Conservation (phyloP, 2,797 vertebrate species). For the Coranthus polyacanthus region DNA sequence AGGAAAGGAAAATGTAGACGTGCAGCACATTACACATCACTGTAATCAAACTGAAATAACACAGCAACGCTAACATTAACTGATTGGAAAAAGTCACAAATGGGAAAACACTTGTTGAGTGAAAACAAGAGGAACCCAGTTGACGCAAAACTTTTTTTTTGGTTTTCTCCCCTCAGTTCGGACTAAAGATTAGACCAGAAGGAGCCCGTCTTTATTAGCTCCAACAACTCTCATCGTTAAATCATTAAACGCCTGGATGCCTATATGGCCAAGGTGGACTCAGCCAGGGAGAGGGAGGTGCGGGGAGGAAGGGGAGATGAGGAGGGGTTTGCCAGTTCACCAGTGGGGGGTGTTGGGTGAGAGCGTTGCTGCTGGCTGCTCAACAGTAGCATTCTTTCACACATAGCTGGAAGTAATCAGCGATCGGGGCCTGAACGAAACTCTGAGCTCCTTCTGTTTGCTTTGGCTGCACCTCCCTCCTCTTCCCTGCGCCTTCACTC, state of each 20-base stretch:
- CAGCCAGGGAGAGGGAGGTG: not conserved
- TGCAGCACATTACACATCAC: not conserved
- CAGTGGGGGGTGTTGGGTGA: constrained; percentile 23
- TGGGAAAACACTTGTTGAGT: not conserved
- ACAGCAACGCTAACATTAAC: not conserved
- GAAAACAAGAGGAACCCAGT: not conserved
- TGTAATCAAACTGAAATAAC: not conserved
- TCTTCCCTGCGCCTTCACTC: constrained; percentile 25
- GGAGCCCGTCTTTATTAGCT: constrained; percentile 52
- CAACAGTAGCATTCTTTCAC: constrained; percentile 82
- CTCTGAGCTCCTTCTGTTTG: constrained; percentile 84
- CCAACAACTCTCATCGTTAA: constrained; percentile 47
- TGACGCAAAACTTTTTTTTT: constrained; percentile 17
- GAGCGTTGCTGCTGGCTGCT: constrained; percentile 61
- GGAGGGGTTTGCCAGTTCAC: constrained; percentile 33
- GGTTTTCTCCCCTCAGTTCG: constrained; percentile 59
- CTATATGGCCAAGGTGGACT: constrained; percentile 6
- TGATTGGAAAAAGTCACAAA: not conserved
- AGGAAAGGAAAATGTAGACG: not conserved
- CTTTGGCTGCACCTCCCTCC: constrained; percentile 82
- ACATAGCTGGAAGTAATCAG: constrained; percentile 83
- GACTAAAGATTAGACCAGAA: constrained; percentile 37
- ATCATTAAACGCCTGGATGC: constrained; percentile 46
- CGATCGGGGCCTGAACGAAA: constrained; percentile 73
- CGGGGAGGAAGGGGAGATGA: constrained; percentile 1